These are phyloP conservation scores for Agonopterix alstromeriana DNA, from an alignment of 2,888 invertebrate genomes.

Conservation along the genomic window DNA sequence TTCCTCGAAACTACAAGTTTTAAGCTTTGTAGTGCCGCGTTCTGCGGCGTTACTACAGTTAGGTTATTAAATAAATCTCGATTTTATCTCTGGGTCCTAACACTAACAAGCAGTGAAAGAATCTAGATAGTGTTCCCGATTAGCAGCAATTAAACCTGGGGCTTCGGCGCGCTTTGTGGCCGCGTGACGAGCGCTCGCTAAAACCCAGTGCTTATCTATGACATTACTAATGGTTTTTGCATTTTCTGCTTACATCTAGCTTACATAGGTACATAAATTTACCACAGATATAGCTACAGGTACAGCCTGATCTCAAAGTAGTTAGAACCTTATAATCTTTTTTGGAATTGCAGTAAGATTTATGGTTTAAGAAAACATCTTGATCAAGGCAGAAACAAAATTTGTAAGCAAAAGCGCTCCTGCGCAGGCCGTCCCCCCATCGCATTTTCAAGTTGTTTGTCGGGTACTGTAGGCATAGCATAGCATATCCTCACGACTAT, in stretches of 20 bases:
- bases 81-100: conserved; percentile 14
- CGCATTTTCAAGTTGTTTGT: no score
- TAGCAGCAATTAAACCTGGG: conserved; percentile 46
- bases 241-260: neutral
- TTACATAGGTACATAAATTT: no score
- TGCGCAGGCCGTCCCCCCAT: no score
- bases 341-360: no score
- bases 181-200: conserved; percentile 29
- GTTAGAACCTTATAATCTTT: no score
- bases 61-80: conserved; percentile 41
- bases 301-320: no score
- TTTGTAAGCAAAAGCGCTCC: no score
- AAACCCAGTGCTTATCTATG: conserved; percentile 22
- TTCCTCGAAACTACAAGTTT: conserved; percentile 13
- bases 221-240: conserved; percentile 13
- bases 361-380: no score
- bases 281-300: no score
- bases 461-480: no score
- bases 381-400: no score
- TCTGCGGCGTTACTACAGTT: conserved; percentile 25
- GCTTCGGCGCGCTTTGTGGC: conserved; percentile 41
- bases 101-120: conserved; percentile 48
- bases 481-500: no score
- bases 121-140: conserved; percentile 55
- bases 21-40: conserved; percentile 10